Percentiles rank a stretch among this genome's conserved stretches.
These are phyloP conservation scores for Drosophila kurseongensis DNA, from an alignment of 1,140 invertebrate genomes.

Conservation along the genomic window DNA sequence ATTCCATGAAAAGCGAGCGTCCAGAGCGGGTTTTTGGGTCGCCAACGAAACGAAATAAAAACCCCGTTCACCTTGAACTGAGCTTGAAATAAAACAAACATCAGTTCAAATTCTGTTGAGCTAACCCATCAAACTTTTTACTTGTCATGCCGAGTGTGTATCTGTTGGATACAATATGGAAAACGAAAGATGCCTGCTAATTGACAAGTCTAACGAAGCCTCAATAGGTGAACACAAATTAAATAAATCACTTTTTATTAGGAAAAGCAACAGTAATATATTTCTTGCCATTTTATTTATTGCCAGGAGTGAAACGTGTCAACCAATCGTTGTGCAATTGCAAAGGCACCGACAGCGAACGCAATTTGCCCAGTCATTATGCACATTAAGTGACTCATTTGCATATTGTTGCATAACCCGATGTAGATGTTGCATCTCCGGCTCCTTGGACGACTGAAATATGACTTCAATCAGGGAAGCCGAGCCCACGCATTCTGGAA, in stretches of 20 bases:
- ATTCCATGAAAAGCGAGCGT: slow-evolving; percentile 48
- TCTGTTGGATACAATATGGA: slow-evolving; percentile 7
- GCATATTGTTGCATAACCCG: slow-evolving; percentile 46
- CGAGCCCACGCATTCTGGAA: slow-evolving; percentile 36
- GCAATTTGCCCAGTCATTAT: slow-evolving; percentile 44
- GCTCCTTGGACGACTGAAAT: slow-evolving; percentile 30
- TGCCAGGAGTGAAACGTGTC: slow-evolving; percentile 13
- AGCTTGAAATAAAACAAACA: slow-evolving; percentile 29
- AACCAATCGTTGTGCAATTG: slow-evolving; percentile 37
- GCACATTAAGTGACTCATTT: slow-evolving; percentile 51
- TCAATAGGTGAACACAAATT: slow-evolving; percentile 26
- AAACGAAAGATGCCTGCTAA: slow-evolving; percentile 28
- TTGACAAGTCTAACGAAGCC: slow-evolving; percentile 27
- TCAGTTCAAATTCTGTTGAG: slow-evolving; percentile 33
- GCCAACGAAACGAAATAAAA: slow-evolving; percentile 7
- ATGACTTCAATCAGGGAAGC: slow-evolving; percentile 44
- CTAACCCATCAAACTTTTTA: slow-evolving; percentile 17
- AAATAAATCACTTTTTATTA: slow-evolving; percentile 54
- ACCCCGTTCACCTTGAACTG: slow-evolving; percentile 58
- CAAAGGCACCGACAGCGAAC: slow-evolving; percentile 7
- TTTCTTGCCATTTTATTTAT: slow-evolving; percentile 10
- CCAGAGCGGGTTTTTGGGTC: slow-evolving; percentile 43
- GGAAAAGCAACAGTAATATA: slow-evolving; percentile 14
- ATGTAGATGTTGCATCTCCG: slow-evolving; percentile 28
- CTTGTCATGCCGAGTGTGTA: slow-evolving; percentile 10